Base-by-base conservation (phyloP, 1,140 invertebrate genomes). In the Trachymyrmex septentrionalis region DNA sequence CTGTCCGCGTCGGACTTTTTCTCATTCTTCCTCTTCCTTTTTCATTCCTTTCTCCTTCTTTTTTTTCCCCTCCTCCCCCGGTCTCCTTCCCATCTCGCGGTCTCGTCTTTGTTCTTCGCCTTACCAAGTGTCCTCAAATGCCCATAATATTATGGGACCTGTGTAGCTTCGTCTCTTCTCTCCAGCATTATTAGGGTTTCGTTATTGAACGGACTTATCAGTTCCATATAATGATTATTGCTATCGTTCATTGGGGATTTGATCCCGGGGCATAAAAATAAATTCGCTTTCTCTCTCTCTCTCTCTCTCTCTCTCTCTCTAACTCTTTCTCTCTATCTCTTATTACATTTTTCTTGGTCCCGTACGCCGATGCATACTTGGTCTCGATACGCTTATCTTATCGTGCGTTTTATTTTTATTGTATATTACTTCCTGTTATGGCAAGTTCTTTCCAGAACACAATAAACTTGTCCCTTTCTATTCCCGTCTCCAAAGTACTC, bases 331-430 rank as follows among this genome's bases (percentile, higher is more conserved):
- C 55, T 59, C 30, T 77, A 34, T 66, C 34, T 80, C 44, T 38
- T 24, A 27, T 72, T 73, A 61, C 38, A 84, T 57, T 71, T 81
- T 44, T 57, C 67, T 50, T 50, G 4, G 14, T 53, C 48, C 10
- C 77, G 14, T 30, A 69, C 30, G 44, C 30, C n/a, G 48, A 48
- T 53, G 30, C 59, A 53, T 63, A 64, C 57, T 78, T 44, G 61
- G 24, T 85, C 61, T 66, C 61, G 82, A 78, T 85, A 76, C 12
- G 14, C 34, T 78, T 78, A 76, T 78, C 82, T 85, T 78, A 77
- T 85, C 82, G 38, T 14, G 19, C 34, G 59, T 5, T 48, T 78
- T 77, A 85, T 78, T 78, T 78, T 78, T 67, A 76, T 78, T 78
- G 48, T 38, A 78, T 50, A 66, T 78, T 78, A 55, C 82, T 76